Percentiles rank a stretch among this genome's conserved stretches.
Conservation (phyloP, 2,888 invertebrate species). For the Phytoseiulus persimilis region DNA sequence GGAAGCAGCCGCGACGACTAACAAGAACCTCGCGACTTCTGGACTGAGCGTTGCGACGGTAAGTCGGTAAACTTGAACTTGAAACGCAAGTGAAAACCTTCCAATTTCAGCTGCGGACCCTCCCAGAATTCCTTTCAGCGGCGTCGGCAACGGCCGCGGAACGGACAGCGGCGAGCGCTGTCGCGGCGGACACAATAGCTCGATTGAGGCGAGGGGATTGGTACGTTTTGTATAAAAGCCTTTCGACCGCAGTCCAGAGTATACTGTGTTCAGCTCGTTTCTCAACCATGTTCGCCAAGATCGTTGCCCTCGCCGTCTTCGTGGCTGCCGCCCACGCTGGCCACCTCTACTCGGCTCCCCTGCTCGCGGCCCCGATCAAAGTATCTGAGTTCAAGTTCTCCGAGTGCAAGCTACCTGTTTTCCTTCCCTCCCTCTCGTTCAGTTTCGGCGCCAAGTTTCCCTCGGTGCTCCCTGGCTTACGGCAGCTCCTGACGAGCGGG, state of each 20-base stretch:
- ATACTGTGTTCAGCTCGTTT: not conserved
- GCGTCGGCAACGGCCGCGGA: not conserved
- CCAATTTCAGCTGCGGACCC: not conserved
- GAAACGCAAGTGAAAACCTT: not conserved
- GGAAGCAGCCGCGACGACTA: not conserved
- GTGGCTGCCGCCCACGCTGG: conserved; percentile 33
- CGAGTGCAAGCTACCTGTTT: not conserved
- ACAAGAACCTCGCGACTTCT: not conserved
- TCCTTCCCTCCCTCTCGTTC: too few relatives aligned
- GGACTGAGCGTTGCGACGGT: not conserved
- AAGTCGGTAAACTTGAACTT: not conserved
- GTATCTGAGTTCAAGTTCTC: not conserved
- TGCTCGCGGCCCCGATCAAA: conserved; percentile 9
- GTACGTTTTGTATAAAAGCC: not conserved
- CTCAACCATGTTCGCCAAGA: conserved; percentile 12
- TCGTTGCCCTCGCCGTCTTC: not conserved
- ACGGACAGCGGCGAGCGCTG: not conserved
- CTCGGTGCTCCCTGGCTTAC: too few relatives aligned
- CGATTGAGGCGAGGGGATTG: not conserved
- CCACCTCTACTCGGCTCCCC: not conserved
- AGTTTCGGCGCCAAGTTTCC: too few relatives aligned
- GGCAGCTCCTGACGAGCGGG: too few relatives aligned
- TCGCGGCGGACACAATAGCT: not conserved
- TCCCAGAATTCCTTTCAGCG: not conserved
- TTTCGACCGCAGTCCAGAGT: not conserved